Conservation (phyloP, 1,140 invertebrate species). For the Halyomorpha halys region DNA sequence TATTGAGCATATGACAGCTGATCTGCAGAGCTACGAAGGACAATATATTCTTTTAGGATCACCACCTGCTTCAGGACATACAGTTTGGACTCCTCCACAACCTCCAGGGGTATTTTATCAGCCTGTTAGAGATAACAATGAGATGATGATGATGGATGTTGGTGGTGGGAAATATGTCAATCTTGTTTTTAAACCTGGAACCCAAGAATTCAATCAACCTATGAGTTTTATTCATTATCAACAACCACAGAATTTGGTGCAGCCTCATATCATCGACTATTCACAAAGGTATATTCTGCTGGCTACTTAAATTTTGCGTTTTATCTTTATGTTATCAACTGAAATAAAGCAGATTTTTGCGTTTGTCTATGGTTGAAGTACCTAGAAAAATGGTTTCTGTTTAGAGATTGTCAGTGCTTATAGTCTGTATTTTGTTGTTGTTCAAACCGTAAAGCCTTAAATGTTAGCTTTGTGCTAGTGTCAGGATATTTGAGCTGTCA, state of each 20-base stretch:
- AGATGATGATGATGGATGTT: slow-evolving; percentile 39
- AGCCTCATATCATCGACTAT: slow-evolving; percentile 34
- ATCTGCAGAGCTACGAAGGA: slow-evolving; percentile 45
- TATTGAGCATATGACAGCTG: slow-evolving; percentile 49
- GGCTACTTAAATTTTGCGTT: too few relatives aligned
- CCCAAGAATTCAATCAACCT: slow-evolving; percentile 34
- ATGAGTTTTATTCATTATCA: slow-evolving; percentile 36
- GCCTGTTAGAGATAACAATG: slow-evolving; percentile 34
- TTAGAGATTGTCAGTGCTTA: too few relatives aligned
- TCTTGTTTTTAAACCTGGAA: slow-evolving; percentile 35
- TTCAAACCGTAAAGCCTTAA: too few relatives aligned
- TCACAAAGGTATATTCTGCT: slow-evolving; percentile 17
- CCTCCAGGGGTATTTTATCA: slow-evolving; percentile 36
- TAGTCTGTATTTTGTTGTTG: too few relatives aligned
- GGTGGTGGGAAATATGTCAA: slow-evolving; percentile 40
- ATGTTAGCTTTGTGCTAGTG: too few relatives aligned
- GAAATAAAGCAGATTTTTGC: too few relatives aligned
- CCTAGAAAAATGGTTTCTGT: too few relatives aligned
- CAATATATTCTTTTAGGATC: slow-evolving; percentile 46
- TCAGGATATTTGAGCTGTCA: too few relatives aligned
- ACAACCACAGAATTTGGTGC: slow-evolving; percentile 35
- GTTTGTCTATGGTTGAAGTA: too few relatives aligned
- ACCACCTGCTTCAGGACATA: slow-evolving; percentile 31
- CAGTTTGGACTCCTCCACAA: slow-evolving; percentile 33
- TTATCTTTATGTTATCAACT: too few relatives aligned